Conservation (phyloP, 2,888 invertebrate genomes). For the Mythimna loreyi region DNA sequence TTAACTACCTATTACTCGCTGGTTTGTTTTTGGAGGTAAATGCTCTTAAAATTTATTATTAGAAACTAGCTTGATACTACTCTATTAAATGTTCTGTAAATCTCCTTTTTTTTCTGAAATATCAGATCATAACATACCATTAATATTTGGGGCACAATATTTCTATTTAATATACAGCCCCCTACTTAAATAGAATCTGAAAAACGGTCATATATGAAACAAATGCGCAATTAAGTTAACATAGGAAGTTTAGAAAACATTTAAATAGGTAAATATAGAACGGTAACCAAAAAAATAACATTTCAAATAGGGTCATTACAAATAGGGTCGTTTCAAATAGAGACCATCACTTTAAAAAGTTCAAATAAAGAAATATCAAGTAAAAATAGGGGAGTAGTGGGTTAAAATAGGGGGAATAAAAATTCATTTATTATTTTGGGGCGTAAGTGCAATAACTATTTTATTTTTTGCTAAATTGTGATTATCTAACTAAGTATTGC, state of each 20-base stretch:
- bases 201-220: background rate
- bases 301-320: slow-evolving; percentile 2
- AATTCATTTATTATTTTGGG: slow-evolving; percentile 20
- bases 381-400: background rate
- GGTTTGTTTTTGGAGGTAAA: background rate
- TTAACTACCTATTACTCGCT: background rate
- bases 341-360: background rate
- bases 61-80: background rate
- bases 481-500: slow-evolving; percentile 63
- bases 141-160: background rate
- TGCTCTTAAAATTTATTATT: background rate
- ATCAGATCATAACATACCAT: background rate
- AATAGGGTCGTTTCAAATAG: background rate
- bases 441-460: slow-evolving; percentile 59
- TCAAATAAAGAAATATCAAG: background rate
- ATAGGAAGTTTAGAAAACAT: background rate
- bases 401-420: background rate
- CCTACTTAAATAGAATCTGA: background rate
- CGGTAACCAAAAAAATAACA: background rate
- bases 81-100: background rate
- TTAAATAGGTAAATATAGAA: background rate
- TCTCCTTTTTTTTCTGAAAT: background rate
- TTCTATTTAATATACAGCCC: background rate
- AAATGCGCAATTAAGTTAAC: background rate
- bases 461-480: slow-evolving; percentile 48